These are phyloP conservation scores for Chydorus sphaericus DNA, from an alignment of 2,888 invertebrate species.

Conservation along the genomic window DNA sequence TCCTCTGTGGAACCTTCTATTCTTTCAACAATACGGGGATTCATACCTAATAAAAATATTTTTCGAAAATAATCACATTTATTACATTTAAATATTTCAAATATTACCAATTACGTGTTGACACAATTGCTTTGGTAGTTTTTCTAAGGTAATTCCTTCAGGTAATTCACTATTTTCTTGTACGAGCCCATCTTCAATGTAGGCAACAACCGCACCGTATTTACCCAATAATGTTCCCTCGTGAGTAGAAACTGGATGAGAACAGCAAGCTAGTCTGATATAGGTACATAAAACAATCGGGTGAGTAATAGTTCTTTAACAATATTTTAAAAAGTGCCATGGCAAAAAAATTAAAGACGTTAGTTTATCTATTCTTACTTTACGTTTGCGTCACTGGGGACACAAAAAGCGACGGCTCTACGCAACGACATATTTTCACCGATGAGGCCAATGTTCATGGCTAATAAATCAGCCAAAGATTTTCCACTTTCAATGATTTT, in stretches of 20 bases:
- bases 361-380: not conserved
- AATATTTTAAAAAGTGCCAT: not conserved
- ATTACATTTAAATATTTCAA: not conserved
- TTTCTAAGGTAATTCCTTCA: slow-evolving; percentile 21
- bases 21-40: slow-evolving; percentile 56
- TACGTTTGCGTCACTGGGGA: slow-evolving; percentile 31
- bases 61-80: not conserved
- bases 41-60: slow-evolving; percentile 41
- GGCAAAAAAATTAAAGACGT: not conserved
- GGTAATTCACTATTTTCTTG: slow-evolving; percentile 27
- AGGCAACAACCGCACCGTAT: slow-evolving; percentile 67
- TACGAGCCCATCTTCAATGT: slow-evolving; percentile 13
- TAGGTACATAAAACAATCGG: not conserved
- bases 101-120: slow-evolving; percentile 71
- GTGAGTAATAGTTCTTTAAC: not conserved
- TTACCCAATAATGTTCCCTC: slow-evolving; percentile 41
- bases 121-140: slow-evolving; percentile 58
- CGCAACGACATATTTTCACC: slow-evolving; percentile 78
- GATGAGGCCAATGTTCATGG: slow-evolving; percentile 67
- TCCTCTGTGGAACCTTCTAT: slow-evolving; percentile 15
- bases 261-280: slow-evolving; percentile 45
- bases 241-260: slow-evolving; percentile 54
- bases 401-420: slow-evolving; percentile 48
- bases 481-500: not conserved
- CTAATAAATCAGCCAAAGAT: slow-evolving; percentile 58